Conservation (phyloP, 2,113 vertebrate genomes). For the Phaethornis superciliosus region DNA sequence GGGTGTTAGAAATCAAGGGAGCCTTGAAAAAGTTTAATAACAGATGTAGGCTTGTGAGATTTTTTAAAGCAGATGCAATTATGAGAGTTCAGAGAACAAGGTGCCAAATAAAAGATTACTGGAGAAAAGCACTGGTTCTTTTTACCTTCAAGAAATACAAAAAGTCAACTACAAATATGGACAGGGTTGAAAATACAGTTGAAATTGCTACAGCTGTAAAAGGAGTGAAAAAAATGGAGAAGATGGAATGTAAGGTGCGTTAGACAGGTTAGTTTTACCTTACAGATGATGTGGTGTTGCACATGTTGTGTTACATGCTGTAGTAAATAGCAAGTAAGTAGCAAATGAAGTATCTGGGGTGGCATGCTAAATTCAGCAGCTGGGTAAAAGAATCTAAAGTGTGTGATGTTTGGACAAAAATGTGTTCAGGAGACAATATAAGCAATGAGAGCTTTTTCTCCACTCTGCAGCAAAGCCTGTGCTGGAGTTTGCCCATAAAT, state of each 20-base stretch:
- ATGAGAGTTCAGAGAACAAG: background rate
- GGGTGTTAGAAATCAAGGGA: background rate
- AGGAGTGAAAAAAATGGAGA: background rate
- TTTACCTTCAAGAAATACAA: background rate
- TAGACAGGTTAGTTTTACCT: background rate
- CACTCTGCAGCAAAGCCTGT: background rate
- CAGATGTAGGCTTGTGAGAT: background rate
- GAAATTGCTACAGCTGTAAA: background rate
- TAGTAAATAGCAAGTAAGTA: background rate
- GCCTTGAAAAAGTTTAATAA: background rate
- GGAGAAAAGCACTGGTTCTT: background rate
- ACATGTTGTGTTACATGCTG: too few relatives aligned
- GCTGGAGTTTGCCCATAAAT: background rate
- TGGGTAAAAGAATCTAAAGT: background rate
- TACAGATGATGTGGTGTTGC: background rate
- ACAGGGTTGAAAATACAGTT: background rate
- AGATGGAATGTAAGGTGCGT: background rate
- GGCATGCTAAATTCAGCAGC: background rate
- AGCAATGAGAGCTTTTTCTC: background rate
- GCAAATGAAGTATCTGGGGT: background rate
- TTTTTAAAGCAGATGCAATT: background rate
- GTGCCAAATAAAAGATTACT: background rate
- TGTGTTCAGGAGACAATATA: background rate
- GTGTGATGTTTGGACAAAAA: background rate
- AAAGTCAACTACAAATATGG: background rate